A percentile compares a stretch with the other conserved stretches of the same genome.
phyloP scores from a whole-genome alignment of 2,797 vertebrate species.

The Tokudaia muenninki region DNA sequence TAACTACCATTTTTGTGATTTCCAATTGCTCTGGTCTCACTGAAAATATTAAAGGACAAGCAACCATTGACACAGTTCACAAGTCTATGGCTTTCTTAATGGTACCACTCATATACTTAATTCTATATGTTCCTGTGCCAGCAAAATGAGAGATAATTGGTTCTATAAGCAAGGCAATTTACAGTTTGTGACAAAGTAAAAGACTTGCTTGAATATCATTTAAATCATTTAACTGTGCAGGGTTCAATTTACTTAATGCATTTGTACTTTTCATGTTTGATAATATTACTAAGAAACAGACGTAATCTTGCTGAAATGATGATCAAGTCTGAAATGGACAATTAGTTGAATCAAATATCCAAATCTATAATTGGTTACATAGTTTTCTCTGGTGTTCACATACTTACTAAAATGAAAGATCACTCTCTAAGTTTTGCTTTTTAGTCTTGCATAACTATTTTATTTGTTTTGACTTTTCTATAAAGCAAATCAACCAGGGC shows the following conservation, averaged over 20 bases:
- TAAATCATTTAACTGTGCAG: conserved; percentile 56
- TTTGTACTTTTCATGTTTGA: conserved; percentile 71
- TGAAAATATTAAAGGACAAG: not conserved
- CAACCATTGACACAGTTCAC: not conserved
- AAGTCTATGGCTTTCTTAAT: not conserved
- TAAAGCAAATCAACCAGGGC: not conserved
- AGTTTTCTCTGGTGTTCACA: conserved; percentile 51
- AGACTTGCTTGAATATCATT: conserved; percentile 63
- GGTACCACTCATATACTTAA: conserved; percentile 5
- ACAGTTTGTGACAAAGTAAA: conserved; percentile 71
- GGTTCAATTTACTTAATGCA: conserved; percentile 78
- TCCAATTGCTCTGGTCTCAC: not conserved
- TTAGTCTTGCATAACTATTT: not conserved
- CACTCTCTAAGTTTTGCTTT: not conserved
- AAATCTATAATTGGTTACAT: conserved; percentile 67
- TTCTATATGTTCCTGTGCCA: conserved; percentile 24
- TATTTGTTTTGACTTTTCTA: conserved; percentile 27
- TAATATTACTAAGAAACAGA: conserved; percentile 71
- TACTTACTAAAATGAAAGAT: conserved; percentile 36
- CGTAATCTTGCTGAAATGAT: conserved; percentile 67
- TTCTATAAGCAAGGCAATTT: conserved; percentile 67
- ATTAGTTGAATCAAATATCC: conserved; percentile 75
- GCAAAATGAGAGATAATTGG: conserved; percentile 59
- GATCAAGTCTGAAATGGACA: conserved; percentile 66
- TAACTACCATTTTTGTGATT: not conserved